These are phyloP conservation scores for Meloidogyne exigua DNA, from an alignment of 1,140 invertebrate genomes.

Conservation along the genomic window DNA sequence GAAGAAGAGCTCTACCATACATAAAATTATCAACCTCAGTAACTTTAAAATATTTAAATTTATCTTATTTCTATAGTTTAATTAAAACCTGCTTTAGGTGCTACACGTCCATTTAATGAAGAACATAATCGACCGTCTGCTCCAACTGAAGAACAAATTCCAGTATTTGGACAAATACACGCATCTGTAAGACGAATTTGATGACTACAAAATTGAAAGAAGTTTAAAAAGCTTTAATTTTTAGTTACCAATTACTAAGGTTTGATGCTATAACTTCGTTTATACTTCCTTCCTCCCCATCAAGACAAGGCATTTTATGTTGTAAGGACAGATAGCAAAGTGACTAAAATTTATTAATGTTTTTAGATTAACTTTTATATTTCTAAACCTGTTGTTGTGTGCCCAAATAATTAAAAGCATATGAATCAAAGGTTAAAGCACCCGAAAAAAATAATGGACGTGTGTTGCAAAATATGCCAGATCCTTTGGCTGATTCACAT, in stretches of 20 bases:
- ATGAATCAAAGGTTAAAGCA: conserved; percentile 10
- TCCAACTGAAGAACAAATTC: conserved; percentile 18
- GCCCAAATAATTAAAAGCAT: conserved; percentile 15
- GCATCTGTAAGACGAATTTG: conserved; percentile 9
- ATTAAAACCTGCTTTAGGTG: not conserved
- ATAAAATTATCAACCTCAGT: conserved; percentile 18
- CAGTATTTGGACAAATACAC: conserved; percentile 8
- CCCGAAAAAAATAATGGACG: conserved; percentile 13
- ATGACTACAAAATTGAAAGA: conserved; percentile 5
- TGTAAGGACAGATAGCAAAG: not conserved
- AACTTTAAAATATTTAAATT: not conserved
- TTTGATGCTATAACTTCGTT: conserved; percentile 4
- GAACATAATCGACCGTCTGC: conserved; percentile 12
- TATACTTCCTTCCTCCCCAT: not conserved
- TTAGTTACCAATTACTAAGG: conserved; percentile 6
- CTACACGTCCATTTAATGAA: conserved; percentile 23
- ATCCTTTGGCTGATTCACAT: conserved; percentile 12
- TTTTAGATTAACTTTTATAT: not conserved
- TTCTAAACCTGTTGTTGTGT: conserved; percentile 4
- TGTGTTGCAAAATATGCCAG: conserved; percentile 10
- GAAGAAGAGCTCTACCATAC: conserved; percentile 14
- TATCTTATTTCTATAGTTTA: not conserved
- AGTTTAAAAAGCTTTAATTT: not conserved
- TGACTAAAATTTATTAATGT: not conserved
- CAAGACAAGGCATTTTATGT: conserved; percentile 11